These are phyloP conservation scores for Thalassaphorura encarpata DNA, from an alignment of 1,140 invertebrate species.

Conservation along the genomic window DNA sequence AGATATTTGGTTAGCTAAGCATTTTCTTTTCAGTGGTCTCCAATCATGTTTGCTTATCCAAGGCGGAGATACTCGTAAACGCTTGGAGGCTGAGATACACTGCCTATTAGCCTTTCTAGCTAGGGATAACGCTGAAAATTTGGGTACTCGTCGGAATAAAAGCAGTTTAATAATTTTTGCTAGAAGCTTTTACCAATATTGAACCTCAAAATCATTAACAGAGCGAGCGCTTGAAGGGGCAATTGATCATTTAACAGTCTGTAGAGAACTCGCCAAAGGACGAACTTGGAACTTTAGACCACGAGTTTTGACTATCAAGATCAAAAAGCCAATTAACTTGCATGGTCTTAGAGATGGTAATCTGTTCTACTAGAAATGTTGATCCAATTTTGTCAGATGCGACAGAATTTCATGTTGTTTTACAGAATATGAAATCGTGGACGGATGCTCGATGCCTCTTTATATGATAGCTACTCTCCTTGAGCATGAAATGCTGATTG, in stretches of 20 bases:
- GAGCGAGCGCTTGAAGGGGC: slow-evolving; percentile 10
- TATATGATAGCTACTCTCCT: slow-evolving; percentile 20
- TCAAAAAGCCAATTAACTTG: slow-evolving; percentile 18
- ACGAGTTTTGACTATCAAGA: slow-evolving; percentile 7
- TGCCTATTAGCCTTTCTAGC: slow-evolving; percentile 17
- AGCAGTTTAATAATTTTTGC: not conserved
- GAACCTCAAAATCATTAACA: not conserved
- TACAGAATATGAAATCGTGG: slow-evolving; percentile 9
- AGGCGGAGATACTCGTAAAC: not conserved
- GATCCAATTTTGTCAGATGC: not conserved
- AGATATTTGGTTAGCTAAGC: slow-evolving; percentile 9
- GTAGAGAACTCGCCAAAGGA: slow-evolving; percentile 1
- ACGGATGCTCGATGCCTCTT: slow-evolving; percentile 17
- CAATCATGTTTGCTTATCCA: not conserved
- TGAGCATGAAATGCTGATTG: slow-evolving; percentile 22
- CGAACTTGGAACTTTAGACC: slow-evolving; percentile 19
- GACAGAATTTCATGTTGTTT: too few species aligned
- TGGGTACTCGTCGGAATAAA: slow-evolving; percentile 2
- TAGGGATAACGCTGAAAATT: slow-evolving; percentile 11
- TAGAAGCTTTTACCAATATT: not conserved
- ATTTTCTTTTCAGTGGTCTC: slow-evolving; percentile 2
- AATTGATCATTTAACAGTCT: slow-evolving; percentile 14
- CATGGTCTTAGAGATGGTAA: slow-evolving; percentile 7
- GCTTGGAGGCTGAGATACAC: slow-evolving; percentile 13
- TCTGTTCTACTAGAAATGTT: not conserved